Base-by-base conservation (phyloP, 2,888 invertebrate genomes). In the Therioaphis trifolii region DNA sequence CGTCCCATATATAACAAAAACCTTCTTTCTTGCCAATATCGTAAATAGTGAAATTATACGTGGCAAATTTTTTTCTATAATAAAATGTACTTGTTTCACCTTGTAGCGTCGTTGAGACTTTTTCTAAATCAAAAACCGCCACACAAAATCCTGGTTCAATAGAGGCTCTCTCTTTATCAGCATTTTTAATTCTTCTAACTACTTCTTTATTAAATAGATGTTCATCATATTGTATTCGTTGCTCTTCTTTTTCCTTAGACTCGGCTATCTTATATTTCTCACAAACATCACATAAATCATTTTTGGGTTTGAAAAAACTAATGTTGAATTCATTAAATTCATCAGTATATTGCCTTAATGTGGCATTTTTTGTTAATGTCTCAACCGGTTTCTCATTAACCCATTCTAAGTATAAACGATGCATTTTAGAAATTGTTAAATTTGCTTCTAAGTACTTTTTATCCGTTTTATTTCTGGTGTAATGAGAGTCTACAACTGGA, bases 181-280 rank as follows among this genome's bases (percentile, higher is more conserved):
- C n/a, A 49, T 77, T 77, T 29, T 76, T 77, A 49, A 27, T 61
- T 5, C 58, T 58, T 58, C 58, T 58, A 7, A 58, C 74, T 15
- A 74, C 12, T 15, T 7, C 35, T 14, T 58, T 74, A 27, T 74
- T 74, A 27, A 4, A 5, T 7, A 58, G 11, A 14, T 40, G 74
- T 15, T 58, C 21, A 49, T 71, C 71, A 49, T 71, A 27, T 46
- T 21, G 4, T 49, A 49, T 49, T 27, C 49, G 71, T 71, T 18
- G 24, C 11, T 71, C 27, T 9, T 27, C 4, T 43, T 71, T 72
- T 72, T 72, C 3, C 52, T 72, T 12, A 52, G 72, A n/a, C 11
- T 11, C 49, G 14, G 29, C 15, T 72, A 72, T 11, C 12, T n/a
- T 52, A 12, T 52, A 52, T n/a, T 72, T 9, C 29, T 72, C 72